Evolutionary conservation across 2,113 vertebrate species (phyloP).

Genomic region (Thomomys bottae): DNA sequence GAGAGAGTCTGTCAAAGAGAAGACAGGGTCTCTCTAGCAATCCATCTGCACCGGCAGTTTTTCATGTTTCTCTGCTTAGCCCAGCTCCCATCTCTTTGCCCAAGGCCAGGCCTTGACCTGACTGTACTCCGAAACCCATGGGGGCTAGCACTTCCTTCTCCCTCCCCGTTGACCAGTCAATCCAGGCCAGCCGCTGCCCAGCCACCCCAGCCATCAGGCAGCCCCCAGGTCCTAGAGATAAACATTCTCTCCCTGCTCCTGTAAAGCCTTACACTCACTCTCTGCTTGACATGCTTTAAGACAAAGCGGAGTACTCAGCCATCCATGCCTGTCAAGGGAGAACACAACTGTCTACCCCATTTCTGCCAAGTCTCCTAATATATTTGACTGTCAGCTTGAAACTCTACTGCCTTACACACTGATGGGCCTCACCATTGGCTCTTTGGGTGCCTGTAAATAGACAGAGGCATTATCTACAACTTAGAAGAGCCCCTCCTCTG

Average conservation of each 20-base stretch:
- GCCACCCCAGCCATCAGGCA: not conserved
- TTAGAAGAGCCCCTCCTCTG: not conserved
- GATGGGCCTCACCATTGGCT: not conserved
- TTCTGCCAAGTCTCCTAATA: too few relatives aligned
- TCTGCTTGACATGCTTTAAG: rapidly evolving
- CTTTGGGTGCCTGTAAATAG: not conserved
- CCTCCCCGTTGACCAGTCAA: not conserved
- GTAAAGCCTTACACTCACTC: not conserved
- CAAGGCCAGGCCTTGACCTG: not conserved
- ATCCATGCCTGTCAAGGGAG: not conserved
- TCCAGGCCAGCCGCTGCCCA: not conserved
- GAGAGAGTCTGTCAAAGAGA: not conserved
- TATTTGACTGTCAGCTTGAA: not conserved
- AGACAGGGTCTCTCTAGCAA: too few relatives aligned
- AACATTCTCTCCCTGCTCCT: not conserved
- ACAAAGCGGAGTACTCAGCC: rapidly evolving
- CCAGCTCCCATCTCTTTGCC: not conserved
- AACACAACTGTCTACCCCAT: not conserved
- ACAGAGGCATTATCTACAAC: not conserved
- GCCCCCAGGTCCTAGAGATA: constrained; percentile 34
- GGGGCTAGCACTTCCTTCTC: not conserved
- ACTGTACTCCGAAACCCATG: not conserved
- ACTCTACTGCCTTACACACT: not conserved
- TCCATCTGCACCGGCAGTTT: too few relatives aligned
- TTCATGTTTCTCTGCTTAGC: not conserved